Evolutionary conservation across 2,113 vertebrate genomes (phyloP), one percentile per base, ranked within the genome.

Genomic region (Eudyptes chrysolophus): DNA sequence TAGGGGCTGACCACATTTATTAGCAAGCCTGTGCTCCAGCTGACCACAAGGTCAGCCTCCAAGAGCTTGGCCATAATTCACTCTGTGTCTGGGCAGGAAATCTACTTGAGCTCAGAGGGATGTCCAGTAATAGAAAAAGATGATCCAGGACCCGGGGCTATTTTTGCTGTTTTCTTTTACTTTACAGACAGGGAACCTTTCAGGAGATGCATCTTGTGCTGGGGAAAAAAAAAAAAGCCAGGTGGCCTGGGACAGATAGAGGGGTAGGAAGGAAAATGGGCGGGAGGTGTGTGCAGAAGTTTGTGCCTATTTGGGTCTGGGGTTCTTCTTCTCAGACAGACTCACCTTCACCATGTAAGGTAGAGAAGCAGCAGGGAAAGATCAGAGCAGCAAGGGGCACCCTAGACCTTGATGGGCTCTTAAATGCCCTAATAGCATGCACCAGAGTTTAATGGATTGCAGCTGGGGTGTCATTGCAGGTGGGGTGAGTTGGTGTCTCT

Each of bases 41-140:
- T 91, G 94, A 96, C 97, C 95, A 94, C 92, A 96, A 95, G 96
- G 96, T 96, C 95, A 97, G 89, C 87, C 94, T 95, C 71, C 0
- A 12, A 92, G 87, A 90, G 91, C 72, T 42, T 77, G 72, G 79
- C 81, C 8, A 26, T 95, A 95, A 97, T 90, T 97, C 96, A 96
- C 76, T 88, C 78, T 61, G 42, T 29, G 90, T 94, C 96, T 94
- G 85, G 93, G 80, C 94, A 96, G 94, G 94, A 95, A 96, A 92
- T 95, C 89, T 95, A 61, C 94, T 95, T 51, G 70, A 94, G 93
- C 94, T 94, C 84, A 80, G 91, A 96, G 83, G 55, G 93, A 89
- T 57, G 87, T 97, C 95, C 96, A 96, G 95, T 95, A 97, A 97
- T 69, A 97, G 72, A 92, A 82, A 92, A 80, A 94, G 81, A 66